Base-by-base conservation (phyloP, 2,797 vertebrate genomes). In the Poecilia gillii region DNA sequence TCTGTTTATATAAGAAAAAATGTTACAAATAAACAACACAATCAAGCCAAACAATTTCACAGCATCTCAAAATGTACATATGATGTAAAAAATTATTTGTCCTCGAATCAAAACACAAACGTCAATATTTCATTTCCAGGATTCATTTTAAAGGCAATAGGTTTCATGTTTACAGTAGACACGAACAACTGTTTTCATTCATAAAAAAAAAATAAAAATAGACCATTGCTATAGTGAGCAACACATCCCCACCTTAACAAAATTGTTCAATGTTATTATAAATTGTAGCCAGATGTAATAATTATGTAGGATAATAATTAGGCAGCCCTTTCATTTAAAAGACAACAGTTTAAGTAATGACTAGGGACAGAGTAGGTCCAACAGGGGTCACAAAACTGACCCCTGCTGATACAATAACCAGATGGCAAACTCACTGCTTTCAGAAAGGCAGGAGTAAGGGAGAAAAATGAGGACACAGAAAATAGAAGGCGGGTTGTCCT, bases 401-500 rank as follows among this genome's bases (percentile, higher is more conserved):
- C 88, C 86, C 81, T 76, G 85, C 84, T 90, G 87, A 75, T 80
- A 74, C 81, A 88, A 78, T 76, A 88, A 88, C 77, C 91, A 92
- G 88, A 93, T 94, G 91, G 92, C 75, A 59, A 53, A 62, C 64
- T 76, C 76, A 78, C 89, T 83, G 87, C 86, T 90, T 85, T 83
- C 74, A 87, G 82, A 87, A 87, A 84, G 68, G 74, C 79, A 76
- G 85, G 55, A 78, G 81, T 7, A 77, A 72, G 46, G 71, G 51
- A 72, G 78, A 75, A 79, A 79, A 87, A 76, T 55, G 75, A 89
- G 81, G 86, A 88, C 78, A 84, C 77, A 78, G 81, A 85, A 82
- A 85, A 88, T 41, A 83, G 84, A 85, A 88, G 84, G 84, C 82
- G 43, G 83, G 77, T 79, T 85, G 89, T 91, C 91, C 90, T 93